Conservation (phyloP, 2,797 vertebrate genomes). For the Holocentrus rufus region DNA sequence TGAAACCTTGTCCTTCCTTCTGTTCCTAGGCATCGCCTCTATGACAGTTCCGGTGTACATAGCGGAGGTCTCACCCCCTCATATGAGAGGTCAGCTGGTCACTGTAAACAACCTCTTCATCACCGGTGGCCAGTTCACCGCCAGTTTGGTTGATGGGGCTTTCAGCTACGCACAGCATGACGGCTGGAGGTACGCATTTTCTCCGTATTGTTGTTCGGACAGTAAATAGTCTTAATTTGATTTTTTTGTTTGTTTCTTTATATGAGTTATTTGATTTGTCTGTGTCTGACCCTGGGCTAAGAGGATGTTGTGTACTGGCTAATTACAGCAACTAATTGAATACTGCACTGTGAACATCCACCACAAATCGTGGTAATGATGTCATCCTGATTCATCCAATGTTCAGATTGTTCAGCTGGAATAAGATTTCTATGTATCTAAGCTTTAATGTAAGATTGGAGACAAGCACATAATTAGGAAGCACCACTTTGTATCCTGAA, state of each 20-base stretch:
- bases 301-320: too few species aligned
- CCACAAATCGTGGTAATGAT: too few species aligned
- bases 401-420: too few species aligned
- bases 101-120: constrained; percentile 95
- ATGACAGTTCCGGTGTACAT: constrained; percentile 99
- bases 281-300: neutral
- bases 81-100: constrained; percentile 92
- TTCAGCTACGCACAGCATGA: constrained; percentile 91
- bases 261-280: neutral
- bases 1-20: neutral
- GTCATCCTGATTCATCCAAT: too few species aligned
- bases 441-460: too few species aligned
- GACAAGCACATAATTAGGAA: too few species aligned
- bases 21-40: constrained; percentile 88
- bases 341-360: too few species aligned
- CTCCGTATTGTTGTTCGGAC: neutral
- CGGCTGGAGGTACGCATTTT: constrained; percentile 89
- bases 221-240: neutral
- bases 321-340: too few species aligned
- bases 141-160: constrained; percentile 90
- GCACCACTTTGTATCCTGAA: too few species aligned
- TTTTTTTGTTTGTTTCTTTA: neutral
- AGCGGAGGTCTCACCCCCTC: constrained; percentile 92
- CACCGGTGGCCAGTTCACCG: constrained; percentile 95
- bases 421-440: too few species aligned